Base-by-base conservation (phyloP, 2,888 invertebrate species). In the Congeria kusceri region DNA sequence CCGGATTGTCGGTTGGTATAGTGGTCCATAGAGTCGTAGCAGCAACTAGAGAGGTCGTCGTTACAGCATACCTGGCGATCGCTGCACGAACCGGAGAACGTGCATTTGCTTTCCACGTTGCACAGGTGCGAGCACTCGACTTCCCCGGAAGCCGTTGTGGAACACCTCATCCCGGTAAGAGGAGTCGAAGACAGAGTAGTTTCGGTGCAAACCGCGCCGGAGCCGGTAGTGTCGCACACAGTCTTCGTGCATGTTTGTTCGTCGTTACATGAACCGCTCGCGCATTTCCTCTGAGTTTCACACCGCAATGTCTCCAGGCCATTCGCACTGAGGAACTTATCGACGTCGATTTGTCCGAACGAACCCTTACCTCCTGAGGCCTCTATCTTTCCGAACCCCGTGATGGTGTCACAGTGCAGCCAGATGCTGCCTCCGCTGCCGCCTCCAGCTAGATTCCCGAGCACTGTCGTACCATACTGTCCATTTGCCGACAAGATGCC, bases 351-450 rank as follows among this genome's bases (percentile, higher is more conserved):
- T 13, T 67, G 57, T 0, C 58, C 57, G 15, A 29, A 69, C 9
- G 87, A 84, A 2, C 87, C 88, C 23, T 79, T 67, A 4, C 88
- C 88, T 32, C 87, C 88, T 27, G 28, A 65, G 5, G 84, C 77
- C 15, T 84, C 72, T 15, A 88, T 75, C 44, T 47, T 72, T 25
- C 88, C 88, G 70, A 82, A 88, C 11, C 85, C 87, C 23, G 86
- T 86, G 23, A 89, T 81, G 4, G 77, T 77, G 66, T 86, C 27
- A 39, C 77, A 79, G 65, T 88, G 84, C 3, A 90, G 76, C 87
- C 87, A 88, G 15, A 90, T 83, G 66, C 88, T 88, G 3, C 90
- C 90, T 13, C 89, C 90, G 64, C 89, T 89, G 0, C 89, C 89
- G 3, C 90, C 90, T 15, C 90, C 90, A 53, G 85, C 76, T 13